Base-by-base conservation (phyloP, 2,888 invertebrate genomes). In the Pantelozetes paolii region DNA sequence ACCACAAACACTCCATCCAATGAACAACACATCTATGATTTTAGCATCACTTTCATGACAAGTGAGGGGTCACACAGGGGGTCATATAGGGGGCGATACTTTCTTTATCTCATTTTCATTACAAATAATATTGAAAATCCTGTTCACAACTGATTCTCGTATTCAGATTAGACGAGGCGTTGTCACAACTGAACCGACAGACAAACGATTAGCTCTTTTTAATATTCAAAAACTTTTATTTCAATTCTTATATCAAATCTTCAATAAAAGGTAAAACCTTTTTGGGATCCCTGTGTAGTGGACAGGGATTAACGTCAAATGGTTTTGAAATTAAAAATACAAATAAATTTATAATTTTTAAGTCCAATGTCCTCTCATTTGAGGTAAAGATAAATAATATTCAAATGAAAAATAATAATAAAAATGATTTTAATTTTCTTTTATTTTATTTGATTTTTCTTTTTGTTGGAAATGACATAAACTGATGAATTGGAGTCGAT, bases 151-250 rank as follows among this genome's bases (percentile, higher is more conserved):
- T 26, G 54, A 45, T 30, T 30, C 59, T 28, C 2, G n/a, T 36
- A 36, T 36, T 36, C n/a, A 36, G 64, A 64, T 64, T 64, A 64
- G 36, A 30, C 18, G 30, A 64, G 64, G 64, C 64, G 64, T 64
- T 64, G 36, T 64, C 64, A 64, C 59, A 30, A 36, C 18, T 40
- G 20, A 64, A 36, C 54, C 6, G 40, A 9, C 9, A 32, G 40
- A 9, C 9, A 32, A 8, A 32, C 30, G 64, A 64, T 64, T 64
- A 64, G n/a, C 15, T 15, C n/a, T 9, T 64, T 62, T 64, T 30
- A 36, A 64, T 3, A 40, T 36, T 36, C 20, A 6, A 30, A 62
- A 26, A 54, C 9, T 13, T 30, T n/a, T 62, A 30, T 62, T 30
- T 30, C 62, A 8, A 36, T 36, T 36, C 36, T 8, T 8, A 8